Evolutionary conservation across 2,113 vertebrate genomes (phyloP).

Genomic region (Onychorhynchus coronatus): DNA sequence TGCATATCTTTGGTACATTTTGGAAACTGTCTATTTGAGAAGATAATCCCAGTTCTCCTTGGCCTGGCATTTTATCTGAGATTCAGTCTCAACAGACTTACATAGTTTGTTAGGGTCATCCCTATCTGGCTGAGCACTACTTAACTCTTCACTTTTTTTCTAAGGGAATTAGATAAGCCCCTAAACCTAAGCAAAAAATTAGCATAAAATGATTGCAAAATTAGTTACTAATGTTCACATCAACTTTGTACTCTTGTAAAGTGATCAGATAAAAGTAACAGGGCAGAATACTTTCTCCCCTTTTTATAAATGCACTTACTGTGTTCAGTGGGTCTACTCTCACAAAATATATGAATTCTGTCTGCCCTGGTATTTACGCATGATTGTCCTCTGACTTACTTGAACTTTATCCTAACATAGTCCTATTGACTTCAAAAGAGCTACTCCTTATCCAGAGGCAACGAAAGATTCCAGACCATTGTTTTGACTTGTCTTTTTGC

Average conservation of each 20-base stretch:
- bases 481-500: conserved; percentile 28
- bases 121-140: neutral
- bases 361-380: neutral
- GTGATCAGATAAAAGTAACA: neutral
- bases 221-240: neutral
- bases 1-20: neutral
- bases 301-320: neutral
- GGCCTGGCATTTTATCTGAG: neutral
- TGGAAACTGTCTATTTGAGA: neutral
- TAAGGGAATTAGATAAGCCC: neutral
- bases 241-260: neutral
- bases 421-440: neutral
- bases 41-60: neutral
- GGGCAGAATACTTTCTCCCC: neutral
- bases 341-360: neutral
- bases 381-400: neutral
- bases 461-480: neutral
- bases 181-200: neutral
- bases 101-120: neutral
- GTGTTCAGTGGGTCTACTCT: neutral
- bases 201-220: neutral
- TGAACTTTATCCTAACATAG: neutral
- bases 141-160: neutral
- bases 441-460: conserved; percentile 30
- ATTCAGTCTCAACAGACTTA: neutral